Percentiles rank a stretch among this genome's conserved stretches.
These are phyloP conservation scores for Rugalucina vietnamica DNA, from an alignment of 2,888 invertebrate genomes.

Conservation along the genomic window DNA sequence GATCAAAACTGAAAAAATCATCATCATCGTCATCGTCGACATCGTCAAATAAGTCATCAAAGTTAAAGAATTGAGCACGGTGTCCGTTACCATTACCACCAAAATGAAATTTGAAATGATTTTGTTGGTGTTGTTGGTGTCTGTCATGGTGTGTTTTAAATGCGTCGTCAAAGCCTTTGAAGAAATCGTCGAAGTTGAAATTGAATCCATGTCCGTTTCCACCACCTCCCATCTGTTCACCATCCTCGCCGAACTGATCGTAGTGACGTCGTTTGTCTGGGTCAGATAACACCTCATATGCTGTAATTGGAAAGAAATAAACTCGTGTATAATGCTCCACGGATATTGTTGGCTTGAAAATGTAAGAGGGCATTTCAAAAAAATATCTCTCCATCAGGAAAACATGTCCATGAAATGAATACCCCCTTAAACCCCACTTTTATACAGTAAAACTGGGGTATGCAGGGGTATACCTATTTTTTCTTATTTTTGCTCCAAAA, in stretches of 20 bases:
- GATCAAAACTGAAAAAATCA: slow-evolving; percentile 79
- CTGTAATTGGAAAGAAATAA: slow-evolving; percentile 74
- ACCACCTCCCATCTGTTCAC: slow-evolving; percentile 65
- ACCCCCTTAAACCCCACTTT: too few relatives aligned
- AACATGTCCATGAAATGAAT: too few relatives aligned
- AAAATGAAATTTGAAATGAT: slow-evolving; percentile 64
- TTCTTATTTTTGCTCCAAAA: too few relatives aligned
- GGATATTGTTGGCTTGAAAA: too few relatives aligned
- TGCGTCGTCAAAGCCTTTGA: slow-evolving; percentile 80
- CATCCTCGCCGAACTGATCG: slow-evolving; percentile 84
- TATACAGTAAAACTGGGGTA: too few relatives aligned
- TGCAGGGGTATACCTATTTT: too few relatives aligned
- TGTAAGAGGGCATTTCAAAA: too few relatives aligned
- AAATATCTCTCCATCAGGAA: too few relatives aligned
- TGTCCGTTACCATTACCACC: slow-evolving; percentile 63
- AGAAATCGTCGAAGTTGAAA: slow-evolving; percentile 84
- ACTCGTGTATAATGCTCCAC: too few relatives aligned
- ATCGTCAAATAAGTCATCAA: slow-evolving; percentile 82
- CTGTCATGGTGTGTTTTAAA: slow-evolving; percentile 69
- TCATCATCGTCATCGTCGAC: slow-evolving; percentile 75
- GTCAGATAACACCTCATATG: slow-evolving; percentile 85
- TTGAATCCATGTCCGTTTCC: slow-evolving; percentile 65
- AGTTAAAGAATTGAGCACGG: slow-evolving; percentile 76
- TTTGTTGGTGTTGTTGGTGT: slow-evolving; percentile 57
- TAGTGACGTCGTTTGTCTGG: slow-evolving; percentile 84